A percentile compares a stretch with the other conserved stretches of the same genome.
These are phyloP conservation scores for Hartigia nigra DNA, from an alignment of 2,888 invertebrate species.

Conservation along the genomic window DNA sequence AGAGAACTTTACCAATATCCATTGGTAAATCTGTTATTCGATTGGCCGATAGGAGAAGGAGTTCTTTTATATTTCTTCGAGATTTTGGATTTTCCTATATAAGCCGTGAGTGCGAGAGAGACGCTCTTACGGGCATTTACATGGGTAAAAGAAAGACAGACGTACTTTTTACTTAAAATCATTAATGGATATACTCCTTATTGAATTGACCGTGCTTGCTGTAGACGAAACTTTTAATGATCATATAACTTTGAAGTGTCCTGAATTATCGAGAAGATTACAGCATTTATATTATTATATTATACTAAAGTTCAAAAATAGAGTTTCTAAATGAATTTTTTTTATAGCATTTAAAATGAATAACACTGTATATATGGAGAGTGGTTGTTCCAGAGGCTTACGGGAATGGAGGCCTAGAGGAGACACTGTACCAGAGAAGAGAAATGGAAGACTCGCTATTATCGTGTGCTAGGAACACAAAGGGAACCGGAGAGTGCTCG, in stretches of 20 bases:
- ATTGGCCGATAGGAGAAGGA: background rate
- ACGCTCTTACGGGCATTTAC: background rate
- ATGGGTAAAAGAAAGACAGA: background rate
- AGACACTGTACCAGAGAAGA: background rate
- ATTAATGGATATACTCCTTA: background rate
- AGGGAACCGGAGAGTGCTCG: conserved; percentile 6
- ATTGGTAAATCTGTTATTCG: background rate
- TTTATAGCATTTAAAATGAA: background rate
- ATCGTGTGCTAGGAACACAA: conserved; percentile 19
- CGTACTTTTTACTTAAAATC: background rate
- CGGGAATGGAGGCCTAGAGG: background rate
- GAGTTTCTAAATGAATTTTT: background rate
- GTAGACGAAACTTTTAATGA: background rate
- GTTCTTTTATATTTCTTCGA: background rate
- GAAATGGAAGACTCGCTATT: background rate
- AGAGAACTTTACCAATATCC: background rate
- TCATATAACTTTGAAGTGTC: background rate
- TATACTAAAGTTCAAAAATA: too few species aligned
- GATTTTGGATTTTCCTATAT: background rate
- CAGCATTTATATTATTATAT: too few species aligned
- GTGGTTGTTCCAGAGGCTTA: background rate
- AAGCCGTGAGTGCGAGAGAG: background rate
- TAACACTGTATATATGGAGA: background rate
- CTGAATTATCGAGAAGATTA: too few species aligned
- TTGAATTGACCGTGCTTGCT: background rate